These are phyloP conservation scores for Cheilosia vernalis DNA, from an alignment of 2,888 invertebrate species.

Conservation along the genomic window DNA sequence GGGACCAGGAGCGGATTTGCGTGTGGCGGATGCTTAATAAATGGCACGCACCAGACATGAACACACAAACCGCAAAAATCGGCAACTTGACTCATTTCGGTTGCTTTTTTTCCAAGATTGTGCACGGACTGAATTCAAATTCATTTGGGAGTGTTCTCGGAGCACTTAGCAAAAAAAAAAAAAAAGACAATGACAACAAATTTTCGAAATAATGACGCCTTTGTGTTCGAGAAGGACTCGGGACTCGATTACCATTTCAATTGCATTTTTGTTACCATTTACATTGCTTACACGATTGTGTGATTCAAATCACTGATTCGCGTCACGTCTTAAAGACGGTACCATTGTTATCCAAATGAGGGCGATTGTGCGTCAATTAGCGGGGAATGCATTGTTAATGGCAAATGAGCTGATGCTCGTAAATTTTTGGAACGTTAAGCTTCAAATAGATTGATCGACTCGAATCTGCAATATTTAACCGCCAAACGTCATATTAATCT, in stretches of 20 bases:
- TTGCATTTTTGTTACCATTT: conserved; percentile 69
- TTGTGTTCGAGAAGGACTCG: conserved; percentile 54
- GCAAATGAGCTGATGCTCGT: conserved; percentile 36
- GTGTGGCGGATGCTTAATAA: conserved; percentile 53
- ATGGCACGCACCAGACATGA: conserved; percentile 70
- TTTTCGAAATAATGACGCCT: conserved; percentile 56
- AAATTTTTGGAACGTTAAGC: conserved; percentile 13
- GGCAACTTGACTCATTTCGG: conserved; percentile 56
- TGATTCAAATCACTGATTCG: conserved; percentile 56
- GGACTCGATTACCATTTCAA: conserved; percentile 67
- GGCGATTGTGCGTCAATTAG: conserved; percentile 70
- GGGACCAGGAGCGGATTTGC: conserved; percentile 59
- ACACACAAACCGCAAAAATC: conserved; percentile 24
- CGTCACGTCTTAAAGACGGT: conserved; percentile 56
- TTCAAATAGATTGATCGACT: background rate
- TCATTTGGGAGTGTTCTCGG: conserved; percentile 22
- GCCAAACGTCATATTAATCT: conserved; percentile 21
- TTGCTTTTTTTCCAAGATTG: conserved; percentile 9
- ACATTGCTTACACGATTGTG: conserved; percentile 61
- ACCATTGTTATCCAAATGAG: conserved; percentile 64
- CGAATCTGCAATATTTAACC: background rate
- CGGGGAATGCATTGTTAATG: conserved; percentile 61
- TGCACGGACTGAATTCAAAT: conserved; percentile 64
- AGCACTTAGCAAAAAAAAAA: background rate
- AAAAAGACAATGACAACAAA: background rate